A percentile compares a stretch with the other conserved stretches of the same genome.
Conservation (phyloP, 2,113 vertebrate genomes). For the Calonectris borealis region DNA sequence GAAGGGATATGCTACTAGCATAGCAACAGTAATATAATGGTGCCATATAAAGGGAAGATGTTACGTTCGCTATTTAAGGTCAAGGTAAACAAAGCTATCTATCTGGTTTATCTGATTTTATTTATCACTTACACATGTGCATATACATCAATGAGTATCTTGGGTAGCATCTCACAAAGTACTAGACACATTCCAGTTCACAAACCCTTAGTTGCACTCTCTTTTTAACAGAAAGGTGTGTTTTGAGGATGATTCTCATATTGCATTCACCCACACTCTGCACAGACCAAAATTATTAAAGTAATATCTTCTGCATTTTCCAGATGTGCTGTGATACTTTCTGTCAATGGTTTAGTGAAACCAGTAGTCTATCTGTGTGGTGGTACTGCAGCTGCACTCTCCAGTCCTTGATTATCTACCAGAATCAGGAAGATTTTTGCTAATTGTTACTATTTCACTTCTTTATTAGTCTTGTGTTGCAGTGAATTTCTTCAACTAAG, state of each 20-base stretch:
- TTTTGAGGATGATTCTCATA: not conserved
- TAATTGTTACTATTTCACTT: not conserved
- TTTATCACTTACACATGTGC: not conserved
- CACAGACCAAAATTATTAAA: not conserved
- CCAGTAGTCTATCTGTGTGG: not conserved
- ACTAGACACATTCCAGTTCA: not conserved
- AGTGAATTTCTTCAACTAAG: not conserved
- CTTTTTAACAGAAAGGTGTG: not conserved
- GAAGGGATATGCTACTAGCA: not conserved
- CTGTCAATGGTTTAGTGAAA: not conserved
- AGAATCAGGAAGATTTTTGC: not conserved
- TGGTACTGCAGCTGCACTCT: not conserved
- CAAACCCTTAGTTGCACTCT: not conserved
- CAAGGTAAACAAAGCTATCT: constrained; percentile 11
- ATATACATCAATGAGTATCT: not conserved
- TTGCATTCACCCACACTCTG: not conserved
- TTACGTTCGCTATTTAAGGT: not conserved
- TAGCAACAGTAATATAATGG: not conserved
- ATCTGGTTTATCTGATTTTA: not conserved
- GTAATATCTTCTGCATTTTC: not conserved
- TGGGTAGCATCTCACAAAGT: not conserved
- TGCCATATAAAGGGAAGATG: not conserved
- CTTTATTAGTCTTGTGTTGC: not conserved
- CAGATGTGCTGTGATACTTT: not conserved
- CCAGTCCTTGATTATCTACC: not conserved